These are phyloP conservation scores for Leptonema lineaticorne DNA, from an alignment of 1,140 invertebrate species.

Conservation along the genomic window DNA sequence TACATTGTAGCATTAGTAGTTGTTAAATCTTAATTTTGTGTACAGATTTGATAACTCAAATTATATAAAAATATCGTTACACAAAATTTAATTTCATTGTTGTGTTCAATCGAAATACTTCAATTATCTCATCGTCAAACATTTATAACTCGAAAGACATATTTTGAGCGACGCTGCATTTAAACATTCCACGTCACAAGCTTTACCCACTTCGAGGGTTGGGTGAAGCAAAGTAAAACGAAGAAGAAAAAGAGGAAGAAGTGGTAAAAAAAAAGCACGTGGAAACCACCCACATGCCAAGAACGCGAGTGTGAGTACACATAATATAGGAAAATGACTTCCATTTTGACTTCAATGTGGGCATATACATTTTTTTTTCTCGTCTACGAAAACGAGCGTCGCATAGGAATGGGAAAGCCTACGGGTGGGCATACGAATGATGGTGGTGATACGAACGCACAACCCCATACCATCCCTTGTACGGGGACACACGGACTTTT, in stretches of 20 bases:
- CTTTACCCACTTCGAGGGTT: neutral
- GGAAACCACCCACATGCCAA: constrained; percentile 37
- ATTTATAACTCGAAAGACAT: no score
- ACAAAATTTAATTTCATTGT: no score
- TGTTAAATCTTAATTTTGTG: no score
- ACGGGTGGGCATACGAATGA: neutral
- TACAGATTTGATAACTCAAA: no score
- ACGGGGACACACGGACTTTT: neutral
- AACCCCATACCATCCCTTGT: neutral
- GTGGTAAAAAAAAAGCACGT: constrained; percentile 29
- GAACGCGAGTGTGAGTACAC: constrained; percentile 38
- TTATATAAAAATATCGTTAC: no score
- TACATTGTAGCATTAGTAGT: no score
- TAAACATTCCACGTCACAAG: constrained; percentile 33
- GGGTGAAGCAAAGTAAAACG: constrained; percentile 25
- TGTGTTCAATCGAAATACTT: no score
- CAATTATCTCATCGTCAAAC: no score
- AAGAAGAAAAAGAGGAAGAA: constrained; percentile 28
- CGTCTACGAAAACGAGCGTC: constrained; percentile 34
- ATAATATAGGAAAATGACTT: constrained; percentile 42
- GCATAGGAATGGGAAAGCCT: no score
- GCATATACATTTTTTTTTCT: constrained; percentile 39
- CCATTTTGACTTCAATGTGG: constrained; percentile 41
- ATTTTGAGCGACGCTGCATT: constrained; percentile 40
- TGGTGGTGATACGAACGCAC: neutral